Evolutionary conservation across 2,113 vertebrate species (phyloP).

Genomic region (Passer domesticus): DNA sequence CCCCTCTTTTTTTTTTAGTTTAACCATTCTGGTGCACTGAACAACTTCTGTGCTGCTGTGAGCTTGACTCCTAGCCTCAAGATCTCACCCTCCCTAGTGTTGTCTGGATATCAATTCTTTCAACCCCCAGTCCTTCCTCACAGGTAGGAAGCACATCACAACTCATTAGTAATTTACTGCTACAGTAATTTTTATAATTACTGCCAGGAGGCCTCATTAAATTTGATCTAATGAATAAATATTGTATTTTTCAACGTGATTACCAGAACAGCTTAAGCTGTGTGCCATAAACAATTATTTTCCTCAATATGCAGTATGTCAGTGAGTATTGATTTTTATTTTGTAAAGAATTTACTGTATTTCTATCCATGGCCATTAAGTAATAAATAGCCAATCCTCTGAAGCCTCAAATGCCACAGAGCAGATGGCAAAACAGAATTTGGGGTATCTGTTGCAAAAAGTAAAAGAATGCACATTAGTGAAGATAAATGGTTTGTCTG

Average conservation of each 20-base stretch:
- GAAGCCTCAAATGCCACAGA: constrained; percentile 8
- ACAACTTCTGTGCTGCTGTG: constrained; percentile 75
- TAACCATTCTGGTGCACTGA: constrained; percentile 78
- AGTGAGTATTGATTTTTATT: constrained; percentile 95
- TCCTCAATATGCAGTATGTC: constrained; percentile 95
- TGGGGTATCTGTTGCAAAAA: neutral
- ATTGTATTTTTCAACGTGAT: constrained; percentile 99
- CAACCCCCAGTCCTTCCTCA: constrained; percentile 96
- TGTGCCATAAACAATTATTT: constrained; percentile 99
- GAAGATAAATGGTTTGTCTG: constrained; percentile 18
- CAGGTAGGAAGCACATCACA: constrained; percentile 92
- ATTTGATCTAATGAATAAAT: constrained; percentile 99
- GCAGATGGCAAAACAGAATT: constrained; percentile 16
- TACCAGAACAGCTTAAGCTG: constrained; percentile 99
- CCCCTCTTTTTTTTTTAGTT: neutral
- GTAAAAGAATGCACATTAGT: neutral
- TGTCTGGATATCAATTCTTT: constrained; percentile 92
- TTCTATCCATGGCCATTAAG: constrained; percentile 60
- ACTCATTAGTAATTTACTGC: constrained; percentile 99
- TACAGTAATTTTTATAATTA: constrained; percentile 99
- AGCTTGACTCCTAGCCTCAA: constrained; percentile 83
- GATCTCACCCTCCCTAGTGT: constrained; percentile 85
- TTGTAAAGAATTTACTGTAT: constrained; percentile 74
- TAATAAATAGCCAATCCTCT: constrained; percentile 53
- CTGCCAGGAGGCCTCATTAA: constrained; percentile 99